Base-by-base conservation (phyloP, 2,797 vertebrate species). In the Heliangelus exortis region DNA sequence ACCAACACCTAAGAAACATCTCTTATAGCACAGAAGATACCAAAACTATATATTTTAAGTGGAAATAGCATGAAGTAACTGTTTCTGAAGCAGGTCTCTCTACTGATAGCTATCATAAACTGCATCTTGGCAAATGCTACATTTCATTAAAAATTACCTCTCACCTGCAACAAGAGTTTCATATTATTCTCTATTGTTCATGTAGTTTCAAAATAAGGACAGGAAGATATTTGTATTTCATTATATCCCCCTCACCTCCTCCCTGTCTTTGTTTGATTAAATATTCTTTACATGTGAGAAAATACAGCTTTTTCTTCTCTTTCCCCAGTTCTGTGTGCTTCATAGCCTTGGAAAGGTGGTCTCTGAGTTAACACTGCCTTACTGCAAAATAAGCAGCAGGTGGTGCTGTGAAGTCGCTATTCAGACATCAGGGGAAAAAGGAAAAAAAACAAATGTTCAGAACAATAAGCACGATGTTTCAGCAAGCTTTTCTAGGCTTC, bases 21-120 rank as follows among this genome's bases (percentile, higher is more conserved):
- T 76, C 4, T 76, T 34, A 67, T 19, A 43, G 41, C 6, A 15
- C 62, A 21, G 55, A 84, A 76, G 25, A 36, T 26, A 58, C 2
- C 31, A 69, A 43, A 54, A 23, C 41, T 82, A 3, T 9, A 2
- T 65, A 20, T 68, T 85, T 43, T 34, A 68, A 55, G 34, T 48
- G 79, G 91, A 96, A 96, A 95, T 84, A 84, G 9, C 47, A 57
- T 65, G 31, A 80, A 72, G 31, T 65, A 65, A 41, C 31, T 61
- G 28, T 26, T 75, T 83, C 65, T 84, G 47, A 54, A 76, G 34
- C 54, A 79, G 6, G 6, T 71, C 17, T 61, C 10, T 86, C 34
- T 15, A 21, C 23, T 47, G 9, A 28, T 55, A 76, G 45, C 5
- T 82, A 87, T 34, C 11, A 5, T 71, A n/a, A 87, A 36, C 20